Conservation (phyloP, 2,888 invertebrate genomes). For the Microplitis manilae region DNA sequence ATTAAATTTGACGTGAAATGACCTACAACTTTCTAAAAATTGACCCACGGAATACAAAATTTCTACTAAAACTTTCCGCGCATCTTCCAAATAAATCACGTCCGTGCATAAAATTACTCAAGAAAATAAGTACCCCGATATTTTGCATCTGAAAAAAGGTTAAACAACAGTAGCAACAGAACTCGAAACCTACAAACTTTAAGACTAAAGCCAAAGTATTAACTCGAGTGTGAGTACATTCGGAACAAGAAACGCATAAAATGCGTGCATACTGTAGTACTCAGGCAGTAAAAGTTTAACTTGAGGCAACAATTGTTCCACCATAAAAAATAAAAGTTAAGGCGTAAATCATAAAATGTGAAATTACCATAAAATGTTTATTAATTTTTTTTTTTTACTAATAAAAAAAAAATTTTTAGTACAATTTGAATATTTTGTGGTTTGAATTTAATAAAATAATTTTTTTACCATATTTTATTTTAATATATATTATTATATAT, state of each 20-base stretch:
- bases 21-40: background rate
- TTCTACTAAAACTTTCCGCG: too few species aligned
- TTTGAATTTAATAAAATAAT: background rate
- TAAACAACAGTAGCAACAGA: background rate
- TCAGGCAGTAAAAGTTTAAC: slow-evolving; percentile 1
- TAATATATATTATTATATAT: background rate
- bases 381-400: background rate
- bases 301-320: background rate
- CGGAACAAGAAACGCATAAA: background rate
- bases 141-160: background rate
- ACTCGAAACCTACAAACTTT: background rate
- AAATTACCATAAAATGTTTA: slow-evolving; percentile 1
- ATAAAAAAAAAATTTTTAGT: background rate
- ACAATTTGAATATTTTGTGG: background rate
- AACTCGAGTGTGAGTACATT: background rate
- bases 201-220: background rate
- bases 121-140: too few species aligned
- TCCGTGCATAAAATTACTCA: too few species aligned
- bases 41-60: background rate
- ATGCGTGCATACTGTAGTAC: background rate
- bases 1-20: background rate
- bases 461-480: background rate
- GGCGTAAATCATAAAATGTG: background rate
- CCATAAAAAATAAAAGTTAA: background rate
- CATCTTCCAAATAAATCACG: too few species aligned